Conservation (phyloP, 1,140 invertebrate genomes). For the Drosophila prosaltans region DNA sequence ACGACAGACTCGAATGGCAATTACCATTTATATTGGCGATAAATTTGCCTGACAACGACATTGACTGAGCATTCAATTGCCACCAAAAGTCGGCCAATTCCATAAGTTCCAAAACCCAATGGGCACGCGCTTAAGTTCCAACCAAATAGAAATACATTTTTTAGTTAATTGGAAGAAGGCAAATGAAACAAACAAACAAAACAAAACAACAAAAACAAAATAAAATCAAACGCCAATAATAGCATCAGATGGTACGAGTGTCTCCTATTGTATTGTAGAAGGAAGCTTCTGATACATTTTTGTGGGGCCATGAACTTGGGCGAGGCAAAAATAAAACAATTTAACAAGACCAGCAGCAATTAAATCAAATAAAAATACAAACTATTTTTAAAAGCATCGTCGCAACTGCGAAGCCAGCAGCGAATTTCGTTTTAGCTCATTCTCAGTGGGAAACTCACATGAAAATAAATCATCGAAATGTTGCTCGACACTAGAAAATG, state of each 20-base stretch:
- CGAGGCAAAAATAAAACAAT: slow-evolving; percentile 68
- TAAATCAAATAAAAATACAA: slow-evolving; percentile 67
- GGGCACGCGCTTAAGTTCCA: background rate
- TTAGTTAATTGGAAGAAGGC: slow-evolving; percentile 64
- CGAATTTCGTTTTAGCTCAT: background rate
- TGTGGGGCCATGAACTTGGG: slow-evolving; percentile 74
- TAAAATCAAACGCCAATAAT: slow-evolving; percentile 24
- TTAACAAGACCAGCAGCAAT: slow-evolving; percentile 71
- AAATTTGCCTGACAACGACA: slow-evolving; percentile 12
- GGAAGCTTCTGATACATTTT: slow-evolving; percentile 51
- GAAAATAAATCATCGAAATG: slow-evolving; percentile 7
- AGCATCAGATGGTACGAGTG: slow-evolving; percentile 36
- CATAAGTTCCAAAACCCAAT: slow-evolving; percentile 29
- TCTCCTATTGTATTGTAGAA: slow-evolving; percentile 39
- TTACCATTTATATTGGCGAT: slow-evolving; percentile 25
- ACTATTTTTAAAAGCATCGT: slow-evolving; percentile 5
- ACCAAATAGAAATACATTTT: slow-evolving; percentile 49
- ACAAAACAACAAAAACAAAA: background rate
- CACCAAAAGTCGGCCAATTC: slow-evolving; percentile 35
- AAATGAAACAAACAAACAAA: slow-evolving; percentile 42
- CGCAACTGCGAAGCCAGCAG: background rate
- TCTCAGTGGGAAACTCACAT: background rate
- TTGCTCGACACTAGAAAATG: background rate
- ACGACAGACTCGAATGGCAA: slow-evolving; percentile 37
- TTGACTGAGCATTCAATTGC: slow-evolving; percentile 29